Conservation (phyloP, 2,113 vertebrate species). For the Gnathonemus longibarbis region DNA sequence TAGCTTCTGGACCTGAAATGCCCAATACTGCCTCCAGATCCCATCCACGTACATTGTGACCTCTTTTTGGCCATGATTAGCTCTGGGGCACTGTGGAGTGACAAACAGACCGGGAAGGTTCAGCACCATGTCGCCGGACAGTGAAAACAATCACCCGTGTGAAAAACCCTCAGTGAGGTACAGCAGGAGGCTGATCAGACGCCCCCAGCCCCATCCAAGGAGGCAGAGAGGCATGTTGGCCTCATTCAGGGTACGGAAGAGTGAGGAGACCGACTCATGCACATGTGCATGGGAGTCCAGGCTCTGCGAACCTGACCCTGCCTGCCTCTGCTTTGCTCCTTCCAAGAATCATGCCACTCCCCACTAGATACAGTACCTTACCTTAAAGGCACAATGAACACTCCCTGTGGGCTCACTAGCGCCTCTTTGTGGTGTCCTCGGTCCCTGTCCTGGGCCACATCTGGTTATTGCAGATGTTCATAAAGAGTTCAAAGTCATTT, state of each 20-base stretch:
- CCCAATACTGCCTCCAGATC: background rate
- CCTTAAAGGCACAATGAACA: background rate
- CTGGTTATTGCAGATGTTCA: background rate
- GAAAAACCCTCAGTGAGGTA: background rate
- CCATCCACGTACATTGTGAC: background rate
- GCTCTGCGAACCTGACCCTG: background rate
- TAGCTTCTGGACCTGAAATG: too few relatives aligned
- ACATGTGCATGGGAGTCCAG: background rate
- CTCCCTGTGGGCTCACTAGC: background rate
- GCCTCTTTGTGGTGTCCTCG: background rate
- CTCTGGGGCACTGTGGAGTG: background rate
- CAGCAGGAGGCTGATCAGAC: background rate
- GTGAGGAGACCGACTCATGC: background rate
- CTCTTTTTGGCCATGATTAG: background rate
- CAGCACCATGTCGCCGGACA: background rate
- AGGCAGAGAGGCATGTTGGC: background rate
- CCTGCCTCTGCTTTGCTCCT: background rate
- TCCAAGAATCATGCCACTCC: background rate
- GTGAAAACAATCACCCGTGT: background rate
- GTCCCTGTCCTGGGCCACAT: background rate
- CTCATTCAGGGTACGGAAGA: background rate
- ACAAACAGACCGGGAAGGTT: background rate
- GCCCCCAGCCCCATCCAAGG: background rate
- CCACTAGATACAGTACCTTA: background rate
- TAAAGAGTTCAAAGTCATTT: background rate